Evolutionary conservation across 2,113 vertebrate genomes (phyloP).

Genomic region (Mola mola): DNA sequence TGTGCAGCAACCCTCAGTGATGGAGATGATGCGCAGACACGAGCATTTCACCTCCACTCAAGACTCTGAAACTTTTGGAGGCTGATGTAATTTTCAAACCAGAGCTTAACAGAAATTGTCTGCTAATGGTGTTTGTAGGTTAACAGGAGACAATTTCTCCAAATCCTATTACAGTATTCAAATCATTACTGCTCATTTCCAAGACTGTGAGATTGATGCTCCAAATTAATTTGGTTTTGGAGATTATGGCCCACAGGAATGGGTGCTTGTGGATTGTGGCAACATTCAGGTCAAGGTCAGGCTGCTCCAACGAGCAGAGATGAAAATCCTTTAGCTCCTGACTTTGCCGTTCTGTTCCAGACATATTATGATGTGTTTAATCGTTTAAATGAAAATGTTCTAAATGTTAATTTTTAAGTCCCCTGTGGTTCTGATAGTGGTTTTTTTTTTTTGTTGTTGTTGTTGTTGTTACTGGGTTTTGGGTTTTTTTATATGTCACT

Average conservation of each 20-base stretch:
- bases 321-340: slow-evolving; percentile 9
- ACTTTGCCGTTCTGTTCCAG: slow-evolving; percentile 14
- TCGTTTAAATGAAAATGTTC: background rate
- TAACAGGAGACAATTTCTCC: slow-evolving; percentile 61
- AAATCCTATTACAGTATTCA: slow-evolving; percentile 73
- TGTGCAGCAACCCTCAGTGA: background rate
- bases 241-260: slow-evolving; percentile 77
- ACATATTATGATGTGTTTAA: background rate
- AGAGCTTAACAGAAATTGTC: slow-evolving; percentile 41
- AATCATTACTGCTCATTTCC: slow-evolving; percentile 72
- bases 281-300: slow-evolving; percentile 82
- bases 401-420: too few species aligned
- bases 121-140: slow-evolving; percentile 78
- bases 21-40: background rate
- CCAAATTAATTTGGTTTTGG: slow-evolving; percentile 78
- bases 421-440: background rate
- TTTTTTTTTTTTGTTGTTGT: background rate
- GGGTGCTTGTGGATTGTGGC: slow-evolving; percentile 67
- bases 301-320: slow-evolving; percentile 58
- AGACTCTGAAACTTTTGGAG: slow-evolving; percentile 51
- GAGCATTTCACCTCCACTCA: background rate
- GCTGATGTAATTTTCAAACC: slow-evolving; percentile 28
- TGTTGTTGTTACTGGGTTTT: too few species aligned
- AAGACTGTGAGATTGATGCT: slow-evolving; percentile 70
- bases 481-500: background rate